Conservation (phyloP, 1,140 invertebrate species). For the Cherax destructor region DNA sequence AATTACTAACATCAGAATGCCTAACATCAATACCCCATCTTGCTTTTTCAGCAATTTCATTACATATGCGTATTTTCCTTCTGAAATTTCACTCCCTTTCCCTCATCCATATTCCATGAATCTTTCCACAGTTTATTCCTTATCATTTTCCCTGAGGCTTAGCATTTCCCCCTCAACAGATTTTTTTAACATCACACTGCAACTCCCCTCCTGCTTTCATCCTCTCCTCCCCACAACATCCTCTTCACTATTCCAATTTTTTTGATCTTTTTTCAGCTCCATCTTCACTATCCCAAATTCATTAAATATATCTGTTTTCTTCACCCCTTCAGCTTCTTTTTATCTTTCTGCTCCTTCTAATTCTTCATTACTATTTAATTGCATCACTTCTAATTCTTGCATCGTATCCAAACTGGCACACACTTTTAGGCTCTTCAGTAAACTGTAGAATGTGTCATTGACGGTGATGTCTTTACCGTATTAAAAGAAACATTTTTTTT, state of each 20-base stretch:
- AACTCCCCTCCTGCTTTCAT: background rate
- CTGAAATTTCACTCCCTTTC: background rate
- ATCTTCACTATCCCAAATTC: background rate
- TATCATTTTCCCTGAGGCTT: background rate
- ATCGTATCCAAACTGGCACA: background rate
- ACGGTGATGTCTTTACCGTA: background rate
- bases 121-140: background rate
- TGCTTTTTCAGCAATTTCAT: background rate
- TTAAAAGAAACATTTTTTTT: background rate
- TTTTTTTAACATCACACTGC: background rate
- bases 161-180: background rate
- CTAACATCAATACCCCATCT: background rate
- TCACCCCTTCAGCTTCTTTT: background rate
- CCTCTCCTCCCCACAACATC: background rate
- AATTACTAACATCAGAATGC: background rate
- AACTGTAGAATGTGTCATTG: conserved; percentile 45
- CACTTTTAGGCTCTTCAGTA: background rate
- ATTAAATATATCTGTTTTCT: background rate
- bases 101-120: background rate
- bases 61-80: background rate
- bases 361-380: background rate
- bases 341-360: background rate
- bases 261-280: background rate
- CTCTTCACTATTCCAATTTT: conserved; percentile 5
- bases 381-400: background rate